phyloP scores from a whole-genome alignment of 2,797 vertebrate species.

The Diplodus puntazzo region DNA sequence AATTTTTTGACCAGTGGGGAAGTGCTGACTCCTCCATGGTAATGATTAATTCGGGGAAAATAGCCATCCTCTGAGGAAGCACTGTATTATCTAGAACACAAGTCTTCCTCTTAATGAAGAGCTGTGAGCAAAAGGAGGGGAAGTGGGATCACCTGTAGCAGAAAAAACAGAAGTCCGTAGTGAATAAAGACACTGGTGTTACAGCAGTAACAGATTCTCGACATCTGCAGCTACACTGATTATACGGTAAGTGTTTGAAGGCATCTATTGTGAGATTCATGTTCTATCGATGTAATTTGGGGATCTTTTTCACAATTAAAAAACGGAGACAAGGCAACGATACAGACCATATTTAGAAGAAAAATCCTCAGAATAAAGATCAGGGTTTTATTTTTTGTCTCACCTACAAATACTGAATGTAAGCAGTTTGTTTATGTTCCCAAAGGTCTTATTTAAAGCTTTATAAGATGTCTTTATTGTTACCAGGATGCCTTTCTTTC shows the following conservation, averaged over 20 bases:
- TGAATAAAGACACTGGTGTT: not conserved
- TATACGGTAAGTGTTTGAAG: slow-evolving; percentile 1
- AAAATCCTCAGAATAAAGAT: not conserved
- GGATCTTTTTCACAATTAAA: not conserved
- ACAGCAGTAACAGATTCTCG: not conserved
- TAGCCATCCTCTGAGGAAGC: not conserved
- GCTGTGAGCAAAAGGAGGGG: not conserved
- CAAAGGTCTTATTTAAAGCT: not conserved
- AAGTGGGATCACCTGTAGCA: not conserved
- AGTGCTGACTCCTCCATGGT: not conserved
- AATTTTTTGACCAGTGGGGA: not conserved
- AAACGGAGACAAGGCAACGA: not conserved
- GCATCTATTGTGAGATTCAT: not conserved
- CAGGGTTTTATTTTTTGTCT: not conserved
- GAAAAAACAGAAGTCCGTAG: not conserved
- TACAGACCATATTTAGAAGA: not conserved
- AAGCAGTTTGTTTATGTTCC: not conserved
- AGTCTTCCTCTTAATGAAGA: not conserved
- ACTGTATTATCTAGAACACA: not conserved
- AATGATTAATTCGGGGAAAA: not conserved
- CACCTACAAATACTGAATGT: not conserved
- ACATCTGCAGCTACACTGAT: not conserved
- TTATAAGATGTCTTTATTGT: not conserved
- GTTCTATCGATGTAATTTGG: not conserved
- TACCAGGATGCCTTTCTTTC: not conserved